phyloP scores from a whole-genome alignment of 2,113 vertebrate species.

The Misgurnus anguillicaudatus region DNA sequence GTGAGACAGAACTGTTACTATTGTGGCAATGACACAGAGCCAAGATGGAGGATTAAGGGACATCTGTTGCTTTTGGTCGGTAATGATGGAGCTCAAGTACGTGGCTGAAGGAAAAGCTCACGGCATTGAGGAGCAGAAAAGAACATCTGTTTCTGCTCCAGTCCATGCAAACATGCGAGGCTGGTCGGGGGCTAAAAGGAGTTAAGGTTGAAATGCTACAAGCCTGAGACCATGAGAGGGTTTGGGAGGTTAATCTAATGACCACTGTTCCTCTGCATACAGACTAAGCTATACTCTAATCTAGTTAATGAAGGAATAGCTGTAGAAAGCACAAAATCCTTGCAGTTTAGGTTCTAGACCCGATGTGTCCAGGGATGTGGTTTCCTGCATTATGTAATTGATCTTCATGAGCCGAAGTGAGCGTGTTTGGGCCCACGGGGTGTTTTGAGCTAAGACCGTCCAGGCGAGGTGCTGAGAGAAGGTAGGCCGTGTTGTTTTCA shows the following conservation, averaged over 20 bases:
- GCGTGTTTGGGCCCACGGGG: background rate
- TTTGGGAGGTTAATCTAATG: slow-evolving; percentile 33
- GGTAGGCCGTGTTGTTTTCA: slow-evolving; percentile 18
- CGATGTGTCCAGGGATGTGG: background rate
- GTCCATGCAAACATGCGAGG: slow-evolving; percentile 7
- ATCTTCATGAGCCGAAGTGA: slow-evolving; percentile 9
- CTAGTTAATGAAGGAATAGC: slow-evolving; percentile 16
- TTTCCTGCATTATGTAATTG: slow-evolving; percentile 17
- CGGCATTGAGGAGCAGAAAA: slow-evolving; percentile 17
- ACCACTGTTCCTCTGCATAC: background rate
- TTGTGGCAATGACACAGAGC: slow-evolving; percentile 15
- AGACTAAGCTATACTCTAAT: slow-evolving; percentile 2
- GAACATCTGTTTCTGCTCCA: slow-evolving; percentile 40
- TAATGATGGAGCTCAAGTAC: slow-evolving; percentile 8
- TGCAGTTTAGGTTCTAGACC: slow-evolving; percentile 3
- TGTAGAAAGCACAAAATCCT: slow-evolving; percentile 10
- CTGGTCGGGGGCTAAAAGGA: slow-evolving; percentile 1
- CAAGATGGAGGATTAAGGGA: slow-evolving; percentile 39
- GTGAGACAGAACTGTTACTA: slow-evolving; percentile 16
- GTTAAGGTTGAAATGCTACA: slow-evolving; percentile 16
- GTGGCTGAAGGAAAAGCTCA: slow-evolving; percentile 22
- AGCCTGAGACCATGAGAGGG: slow-evolving; percentile 10
- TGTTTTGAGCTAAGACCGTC: background rate
- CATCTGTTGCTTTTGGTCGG: slow-evolving; percentile 34
- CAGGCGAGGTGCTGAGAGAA: slow-evolving; percentile 9